Conservation (phyloP, 2,888 invertebrate species). For the Crocallis elinguaria region DNA sequence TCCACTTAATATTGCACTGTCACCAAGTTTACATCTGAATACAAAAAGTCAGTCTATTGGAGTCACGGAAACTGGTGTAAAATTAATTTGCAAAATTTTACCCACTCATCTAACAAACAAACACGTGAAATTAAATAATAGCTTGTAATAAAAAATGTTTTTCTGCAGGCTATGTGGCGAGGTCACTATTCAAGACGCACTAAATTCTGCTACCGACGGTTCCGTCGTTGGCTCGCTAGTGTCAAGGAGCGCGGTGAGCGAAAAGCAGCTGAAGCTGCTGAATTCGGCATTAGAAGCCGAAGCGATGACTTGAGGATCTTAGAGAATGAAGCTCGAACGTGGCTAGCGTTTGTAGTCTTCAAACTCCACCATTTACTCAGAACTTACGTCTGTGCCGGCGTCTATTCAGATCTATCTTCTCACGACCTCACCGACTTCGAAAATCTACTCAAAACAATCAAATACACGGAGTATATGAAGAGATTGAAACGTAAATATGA, state of each 20-base stretch:
- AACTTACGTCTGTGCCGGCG: conserved; percentile 67
- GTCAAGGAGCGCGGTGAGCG: conserved; percentile 71
- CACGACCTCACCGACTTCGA: conserved; percentile 72
- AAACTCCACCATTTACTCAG: conserved; percentile 76
- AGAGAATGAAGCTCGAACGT: conserved; percentile 75
- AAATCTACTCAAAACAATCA: conserved; percentile 72
- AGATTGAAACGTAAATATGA: conserved; percentile 71
- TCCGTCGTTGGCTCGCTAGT: conserved; percentile 69
- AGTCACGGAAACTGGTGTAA: too few species aligned
- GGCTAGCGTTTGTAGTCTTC: conserved; percentile 77
- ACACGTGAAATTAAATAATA: too few species aligned
- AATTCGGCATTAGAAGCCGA: conserved; percentile 70
- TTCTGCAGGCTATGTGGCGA: conserved; percentile 68
- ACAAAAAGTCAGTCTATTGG: too few species aligned
- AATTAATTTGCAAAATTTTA: too few species aligned
- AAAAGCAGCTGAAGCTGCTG: conserved; percentile 69
- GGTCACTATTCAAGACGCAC: conserved; percentile 71
- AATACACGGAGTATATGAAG: conserved; percentile 74
- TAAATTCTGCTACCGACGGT: conserved; percentile 71
- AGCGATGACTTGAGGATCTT: conserved; percentile 71
- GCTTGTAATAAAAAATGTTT: background rate
- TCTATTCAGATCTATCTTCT: conserved; percentile 67
- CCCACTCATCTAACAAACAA: too few species aligned
- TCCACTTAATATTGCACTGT: too few species aligned
- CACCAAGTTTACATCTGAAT: too few species aligned